Base-by-base conservation (phyloP, 1,140 invertebrate genomes). In the Magallana angulata region DNA sequence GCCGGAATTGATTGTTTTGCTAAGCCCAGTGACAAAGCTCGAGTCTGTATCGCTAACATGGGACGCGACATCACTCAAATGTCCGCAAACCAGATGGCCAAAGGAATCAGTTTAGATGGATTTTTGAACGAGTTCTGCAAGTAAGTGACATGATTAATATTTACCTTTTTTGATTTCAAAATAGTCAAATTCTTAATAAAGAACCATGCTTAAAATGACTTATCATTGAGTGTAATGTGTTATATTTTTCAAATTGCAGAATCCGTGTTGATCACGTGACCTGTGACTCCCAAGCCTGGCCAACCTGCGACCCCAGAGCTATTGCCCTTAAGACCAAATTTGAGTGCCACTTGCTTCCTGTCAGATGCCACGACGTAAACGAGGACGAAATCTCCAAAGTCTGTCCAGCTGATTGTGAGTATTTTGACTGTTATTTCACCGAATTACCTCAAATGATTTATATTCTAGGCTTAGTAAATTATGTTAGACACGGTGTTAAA, bases 71-170 rank as follows among this genome's bases (percentile, higher is more conserved):
- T 89, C 60, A 89, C 88, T 7, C 81, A 62, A 18, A 84, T 89
- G 48, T 89, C 88, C 9, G 83, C 84, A 14, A 81, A 85, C 56
- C 85, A 89, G 57, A 89, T 89, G 88, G 76, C 86, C 16, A 87
- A 87, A 57, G 88, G 88, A 30, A 76, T 89, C 30, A 87, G 83
- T 8, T 58, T 89, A 58, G 86, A 89, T 58, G 84, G 84, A 59
- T 89, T 89, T 62, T 89, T 89, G 82, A 85, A 82, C 56, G 86
- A 87, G 62, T 89, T 89, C 64, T 89, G 88, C 88, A 64, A 89
- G 88, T 89, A 89, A 82, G 88, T 88, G 16, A 14, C 7, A 7
- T 30, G 7, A 58, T n/a, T 14, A 24, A 18, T 24, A 48, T n/a
- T 18, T 16, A 62, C 24, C 24, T 24, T 24, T 24, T 24, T 24